phyloP scores from a whole-genome alignment of 2,888 invertebrate genomes.

The Chydorus sphaericus region DNA sequence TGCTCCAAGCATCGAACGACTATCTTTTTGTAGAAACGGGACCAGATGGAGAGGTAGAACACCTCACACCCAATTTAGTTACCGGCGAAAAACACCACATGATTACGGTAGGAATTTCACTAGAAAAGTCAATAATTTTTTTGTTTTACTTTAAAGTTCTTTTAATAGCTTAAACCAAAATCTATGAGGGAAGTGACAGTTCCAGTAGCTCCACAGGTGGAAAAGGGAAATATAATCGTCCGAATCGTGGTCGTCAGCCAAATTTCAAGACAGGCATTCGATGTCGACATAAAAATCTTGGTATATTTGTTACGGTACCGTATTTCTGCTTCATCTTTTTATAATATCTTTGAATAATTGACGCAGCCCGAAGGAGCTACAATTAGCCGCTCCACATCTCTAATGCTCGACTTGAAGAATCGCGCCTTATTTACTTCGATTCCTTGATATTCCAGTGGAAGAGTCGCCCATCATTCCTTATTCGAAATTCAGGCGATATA shows the following conservation, averaged over 20 bases:
- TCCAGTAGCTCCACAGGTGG: constrained; percentile 35
- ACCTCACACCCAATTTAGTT: constrained; percentile 32
- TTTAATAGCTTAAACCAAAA: no score
- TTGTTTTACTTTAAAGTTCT: no score
- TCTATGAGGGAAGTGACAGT: constrained; percentile 34
- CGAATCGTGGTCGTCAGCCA: constrained; percentile 34
- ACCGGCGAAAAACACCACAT: constrained; percentile 38
- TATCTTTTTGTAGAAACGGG: constrained; percentile 38
- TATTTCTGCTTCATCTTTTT: no score
- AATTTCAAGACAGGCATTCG: constrained; percentile 28
- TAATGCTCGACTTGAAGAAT: constrained; percentile 37
- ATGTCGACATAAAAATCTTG: constrained; percentile 25
- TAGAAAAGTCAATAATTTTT: no score
- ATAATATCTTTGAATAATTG: not conserved
- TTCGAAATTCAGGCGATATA: constrained; percentile 35
- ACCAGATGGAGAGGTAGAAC: constrained; percentile 32
- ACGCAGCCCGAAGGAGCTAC: constrained; percentile 36
- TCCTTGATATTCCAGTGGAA: constrained; percentile 37
- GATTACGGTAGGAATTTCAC: constrained; percentile 33
- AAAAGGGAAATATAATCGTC: constrained; percentile 33
- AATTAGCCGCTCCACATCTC: constrained; percentile 37
- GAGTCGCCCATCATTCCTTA: constrained; percentile 37
- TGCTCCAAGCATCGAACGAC: constrained; percentile 33
- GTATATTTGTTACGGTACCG: constrained; percentile 24
- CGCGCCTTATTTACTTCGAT: constrained; percentile 34